These are phyloP conservation scores for Parotocinclus haroldoi DNA, from an alignment of 2,797 vertebrate genomes.

Conservation along the genomic window DNA sequence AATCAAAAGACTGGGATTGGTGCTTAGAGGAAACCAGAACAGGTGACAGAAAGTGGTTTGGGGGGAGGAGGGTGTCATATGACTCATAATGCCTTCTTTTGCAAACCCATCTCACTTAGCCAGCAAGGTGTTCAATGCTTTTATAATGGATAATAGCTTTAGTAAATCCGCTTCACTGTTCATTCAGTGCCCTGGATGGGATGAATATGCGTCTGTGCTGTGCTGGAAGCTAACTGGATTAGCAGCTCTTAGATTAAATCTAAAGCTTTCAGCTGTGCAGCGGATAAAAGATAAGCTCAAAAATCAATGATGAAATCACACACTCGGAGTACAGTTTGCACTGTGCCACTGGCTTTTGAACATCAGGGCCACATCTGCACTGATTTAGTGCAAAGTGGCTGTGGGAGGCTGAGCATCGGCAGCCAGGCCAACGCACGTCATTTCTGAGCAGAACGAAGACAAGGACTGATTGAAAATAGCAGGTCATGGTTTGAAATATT, in stretches of 20 bases:
- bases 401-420: conserved; percentile 27
- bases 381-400: conserved; percentile 25
- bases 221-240: conserved; percentile 39
- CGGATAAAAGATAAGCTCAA: conserved; percentile 28
- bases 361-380: conserved; percentile 24
- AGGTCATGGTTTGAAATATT: no score
- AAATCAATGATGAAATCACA: conserved; percentile 27
- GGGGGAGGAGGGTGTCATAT: conserved; percentile 5
- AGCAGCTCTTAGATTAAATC: conserved; percentile 32
- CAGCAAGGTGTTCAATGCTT: not conserved
- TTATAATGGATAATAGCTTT: conserved; percentile 2
- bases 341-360: conserved; percentile 23
- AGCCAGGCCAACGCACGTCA: conserved; percentile 23
- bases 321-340: not conserved
- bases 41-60: conserved; percentile 5
- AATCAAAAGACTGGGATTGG: conserved; percentile 20
- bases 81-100: conserved; percentile 8
- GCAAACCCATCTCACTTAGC: not conserved
- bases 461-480: no score
- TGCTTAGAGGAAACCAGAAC: conserved; percentile 26
- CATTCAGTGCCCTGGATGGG: not conserved
- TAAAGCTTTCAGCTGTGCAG: conserved; percentile 32
- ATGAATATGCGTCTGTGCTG: conserved; percentile 13
- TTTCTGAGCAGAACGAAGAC: conserved; percentile 17
- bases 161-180: conserved; percentile 1